Conservation (phyloP, 2,888 invertebrate genomes). For the Parelbella ahira region DNA sequence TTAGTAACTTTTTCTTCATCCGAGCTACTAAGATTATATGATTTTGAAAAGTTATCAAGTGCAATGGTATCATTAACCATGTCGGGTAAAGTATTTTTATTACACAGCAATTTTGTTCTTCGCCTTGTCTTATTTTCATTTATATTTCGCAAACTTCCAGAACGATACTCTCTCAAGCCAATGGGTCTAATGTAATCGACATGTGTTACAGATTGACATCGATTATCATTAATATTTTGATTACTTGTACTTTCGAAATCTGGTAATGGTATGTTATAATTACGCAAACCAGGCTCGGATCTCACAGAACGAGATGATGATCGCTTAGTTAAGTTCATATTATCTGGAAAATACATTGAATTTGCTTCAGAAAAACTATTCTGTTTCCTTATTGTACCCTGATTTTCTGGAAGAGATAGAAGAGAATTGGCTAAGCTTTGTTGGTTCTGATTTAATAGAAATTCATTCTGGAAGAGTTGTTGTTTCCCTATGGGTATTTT, state of each 20-base stretch:
- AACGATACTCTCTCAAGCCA: conserved; percentile 45
- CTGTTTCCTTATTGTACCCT: conserved; percentile 55
- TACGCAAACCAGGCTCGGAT: conserved; percentile 65
- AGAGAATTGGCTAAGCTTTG: conserved; percentile 56
- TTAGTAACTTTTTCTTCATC: conserved; percentile 67
- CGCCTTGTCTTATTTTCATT: conserved; percentile 39
- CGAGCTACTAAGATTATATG: conserved; percentile 61
- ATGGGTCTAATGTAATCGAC: conserved; percentile 57
- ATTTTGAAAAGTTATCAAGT: conserved; percentile 69
- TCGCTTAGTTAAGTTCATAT: conserved; percentile 48
- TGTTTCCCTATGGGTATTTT: conserved; percentile 81
- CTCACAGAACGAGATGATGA: conserved; percentile 60
- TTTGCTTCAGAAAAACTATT: conserved; percentile 58
- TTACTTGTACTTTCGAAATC: conserved; percentile 51
- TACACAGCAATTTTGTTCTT: conserved; percentile 44
- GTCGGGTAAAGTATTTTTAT: conserved; percentile 76
- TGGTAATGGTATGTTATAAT: conserved; percentile 66
- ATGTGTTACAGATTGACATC: conserved; percentile 51
- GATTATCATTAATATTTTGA: conserved; percentile 41
- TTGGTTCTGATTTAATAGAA: conserved; percentile 42
- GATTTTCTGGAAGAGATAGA: conserved; percentile 54
- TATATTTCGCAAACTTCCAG: conserved; percentile 46
- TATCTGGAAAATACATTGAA: conserved; percentile 47
- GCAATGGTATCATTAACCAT: conserved; percentile 85
- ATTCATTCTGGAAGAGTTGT: conserved; percentile 46